Evolutionary conservation across 2,797 vertebrate genomes (phyloP), one percentile per base, ranked within the genome.

Genomic region (Siniperca scherzeri): DNA sequence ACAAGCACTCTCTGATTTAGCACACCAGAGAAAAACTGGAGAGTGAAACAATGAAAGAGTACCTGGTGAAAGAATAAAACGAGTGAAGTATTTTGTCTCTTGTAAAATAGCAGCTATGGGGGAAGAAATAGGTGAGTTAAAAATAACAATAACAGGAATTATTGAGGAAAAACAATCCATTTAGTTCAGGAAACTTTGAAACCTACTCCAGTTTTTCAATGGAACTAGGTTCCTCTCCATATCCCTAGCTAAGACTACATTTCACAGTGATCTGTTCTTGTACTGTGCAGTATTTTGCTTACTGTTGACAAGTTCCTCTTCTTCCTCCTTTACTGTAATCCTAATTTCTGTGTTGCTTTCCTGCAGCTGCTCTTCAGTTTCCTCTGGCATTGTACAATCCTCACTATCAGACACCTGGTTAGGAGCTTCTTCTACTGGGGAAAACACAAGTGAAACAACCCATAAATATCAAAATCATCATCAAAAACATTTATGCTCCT

Each of bases 321-420:
- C 91, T 72, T 94, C 93, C 60, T 95, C 86, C 48, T 95, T 95
- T 8, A 95, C 88, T 70, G 83, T 86, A 38, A 94, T 87, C 52
- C 52, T 72, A 21, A 91, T 86, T 64, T 92, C 91, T 68, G 86
- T 77, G 78, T 59, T 77, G 70, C 27, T 88, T 74, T 91, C 85
- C 64, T 80, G 77, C 48, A 3, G 75, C 56, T 81, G 78, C 22
- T 85, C 79, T 67, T 86, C 81, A 13, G 33, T 60, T 76, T 86
- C 73, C 33, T 80, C 68, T 40, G 77, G 56, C 12, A 42, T 17
- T n/a, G 62, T 62, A 61, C 77, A 71, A 9, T 88, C 86, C n/a
- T 93, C 84, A 30, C 61, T 70, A 6, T 25, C 76, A 19, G 83
- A 87, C 60, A 25, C 38, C 55, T 61, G 70, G 3, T 82, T 84